phyloP scores from a whole-genome alignment of 2,888 invertebrate species.

The Sepioteuthis lessoniana region DNA sequence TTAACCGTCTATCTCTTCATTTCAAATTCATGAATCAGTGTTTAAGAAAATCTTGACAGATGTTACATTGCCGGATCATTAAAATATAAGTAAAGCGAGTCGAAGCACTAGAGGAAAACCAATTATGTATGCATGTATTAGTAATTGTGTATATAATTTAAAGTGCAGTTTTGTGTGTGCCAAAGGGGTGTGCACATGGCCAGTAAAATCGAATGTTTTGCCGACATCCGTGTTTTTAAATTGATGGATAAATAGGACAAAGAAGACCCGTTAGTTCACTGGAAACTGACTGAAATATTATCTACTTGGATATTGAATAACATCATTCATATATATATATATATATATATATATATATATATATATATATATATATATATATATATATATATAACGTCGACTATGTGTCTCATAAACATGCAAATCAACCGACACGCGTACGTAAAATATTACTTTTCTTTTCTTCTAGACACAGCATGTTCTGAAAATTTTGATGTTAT shows the following conservation, averaged over 20 bases:
- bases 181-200: neutral
- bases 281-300: too few relatives aligned
- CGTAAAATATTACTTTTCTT: too few relatives aligned
- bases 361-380: neutral
- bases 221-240: too few relatives aligned
- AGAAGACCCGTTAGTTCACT: too few relatives aligned
- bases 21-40: neutral
- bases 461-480: too few relatives aligned
- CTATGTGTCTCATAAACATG: too few relatives aligned
- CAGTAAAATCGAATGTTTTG: neutral
- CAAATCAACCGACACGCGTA: too few relatives aligned
- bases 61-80: neutral
- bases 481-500: too few relatives aligned
- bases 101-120: neutral
- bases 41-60: neutral
- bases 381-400: too few relatives aligned
- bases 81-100: neutral
- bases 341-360: neutral
- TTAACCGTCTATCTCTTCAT: neutral
- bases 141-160: neutral
- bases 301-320: too few relatives aligned
- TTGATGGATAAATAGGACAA: too few relatives aligned
- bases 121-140: neutral
- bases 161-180: too few relatives aligned
- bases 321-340: neutral